Percentiles rank a stretch among this genome's conserved stretches.
Conservation (phyloP, 2,797 vertebrate species). For the Myripristis jacobus region DNA sequence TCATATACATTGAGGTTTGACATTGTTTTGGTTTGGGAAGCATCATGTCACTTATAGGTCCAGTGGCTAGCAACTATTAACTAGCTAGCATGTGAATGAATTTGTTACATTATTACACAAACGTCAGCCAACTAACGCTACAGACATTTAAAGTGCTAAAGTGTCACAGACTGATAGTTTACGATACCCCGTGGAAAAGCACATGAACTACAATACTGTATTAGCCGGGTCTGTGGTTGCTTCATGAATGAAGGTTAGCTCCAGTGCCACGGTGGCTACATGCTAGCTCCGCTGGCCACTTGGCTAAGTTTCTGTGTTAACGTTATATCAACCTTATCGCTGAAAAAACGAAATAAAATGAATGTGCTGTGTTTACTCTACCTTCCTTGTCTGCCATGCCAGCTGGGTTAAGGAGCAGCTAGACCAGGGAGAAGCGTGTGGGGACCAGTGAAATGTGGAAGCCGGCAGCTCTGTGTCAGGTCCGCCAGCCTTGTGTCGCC, state of each 20-base stretch:
- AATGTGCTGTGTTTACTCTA: slow-evolving; percentile 32
- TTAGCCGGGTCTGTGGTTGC: slow-evolving; percentile 20
- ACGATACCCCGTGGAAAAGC: too few relatives aligned
- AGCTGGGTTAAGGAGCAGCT: background rate
- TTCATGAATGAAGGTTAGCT: background rate
- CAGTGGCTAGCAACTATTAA: too few relatives aligned
- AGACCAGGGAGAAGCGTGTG: background rate
- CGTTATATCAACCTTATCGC: background rate
- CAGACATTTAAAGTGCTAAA: too few relatives aligned
- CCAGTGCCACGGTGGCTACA: slow-evolving; percentile 1
- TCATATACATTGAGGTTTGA: too few relatives aligned
- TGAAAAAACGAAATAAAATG: too few relatives aligned
- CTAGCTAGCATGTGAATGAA: too few relatives aligned
- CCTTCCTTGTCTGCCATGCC: slow-evolving; percentile 82
- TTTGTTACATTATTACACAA: too few relatives aligned
- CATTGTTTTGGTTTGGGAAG: too few relatives aligned
- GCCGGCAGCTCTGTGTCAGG: background rate
- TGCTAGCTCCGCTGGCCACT: slow-evolving; percentile 28
- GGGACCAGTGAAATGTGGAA: background rate
- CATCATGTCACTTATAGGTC: too few relatives aligned
- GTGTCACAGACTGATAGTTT: too few relatives aligned
- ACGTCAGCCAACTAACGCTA: too few relatives aligned
- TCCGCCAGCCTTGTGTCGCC: background rate
- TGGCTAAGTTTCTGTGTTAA: slow-evolving; percentile 11
- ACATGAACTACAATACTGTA: too few relatives aligned